Evolutionary conservation across 2,113 vertebrate genomes (phyloP), one percentile per base, ranked within the genome.

Genomic region (Phalacrocorax carbo): DNA sequence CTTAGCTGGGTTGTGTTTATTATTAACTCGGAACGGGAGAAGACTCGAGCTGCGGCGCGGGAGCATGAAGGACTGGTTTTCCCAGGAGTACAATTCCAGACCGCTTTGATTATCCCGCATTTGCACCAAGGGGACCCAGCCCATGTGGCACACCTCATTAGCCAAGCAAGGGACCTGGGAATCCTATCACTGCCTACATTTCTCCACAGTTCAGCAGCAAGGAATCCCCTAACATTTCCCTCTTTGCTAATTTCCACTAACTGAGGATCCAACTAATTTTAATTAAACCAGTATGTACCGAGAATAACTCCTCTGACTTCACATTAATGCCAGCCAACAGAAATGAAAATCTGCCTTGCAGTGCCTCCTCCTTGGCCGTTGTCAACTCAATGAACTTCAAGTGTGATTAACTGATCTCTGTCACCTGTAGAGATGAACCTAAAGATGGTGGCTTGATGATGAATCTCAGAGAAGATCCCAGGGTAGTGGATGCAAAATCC

Each of bases 1-100:
- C 62, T 77, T 72, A 80, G 73, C 76, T 79, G 76, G 91, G 68
- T 36, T 65, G 80, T 95, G 95, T 93, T 96, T 96, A 79, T 94
- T 90, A 94, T 95, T 77, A 96, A 90, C 77, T 88, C 9, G n/a
- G 86, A 91, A 84, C 4, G 52, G 86, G 82, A 96, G 90, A 92
- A 38, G 69, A 40, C 66, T 90, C 4, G 6, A 91, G 77, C 54
- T 1, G 13, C 0, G 0, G 60, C 1, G 20, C 30, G 0, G 90
- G 68, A 95, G 86, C 82, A 9, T 7, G 60, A 86, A 2, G 2
- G 83, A 62, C 90, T 61, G 76, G 49, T 51, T 82, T 52, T 82
- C 94, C 83, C 3, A 0, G 82, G 92, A 79, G 91, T 16, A 20
- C 6, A 7, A 61, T 89, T 80, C 87, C 92, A 88, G 49, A 38